Evolutionary conservation across 2,888 invertebrate species (phyloP), one percentile per base, ranked within the genome.

Genomic region (Helobdella robusta): DNA sequence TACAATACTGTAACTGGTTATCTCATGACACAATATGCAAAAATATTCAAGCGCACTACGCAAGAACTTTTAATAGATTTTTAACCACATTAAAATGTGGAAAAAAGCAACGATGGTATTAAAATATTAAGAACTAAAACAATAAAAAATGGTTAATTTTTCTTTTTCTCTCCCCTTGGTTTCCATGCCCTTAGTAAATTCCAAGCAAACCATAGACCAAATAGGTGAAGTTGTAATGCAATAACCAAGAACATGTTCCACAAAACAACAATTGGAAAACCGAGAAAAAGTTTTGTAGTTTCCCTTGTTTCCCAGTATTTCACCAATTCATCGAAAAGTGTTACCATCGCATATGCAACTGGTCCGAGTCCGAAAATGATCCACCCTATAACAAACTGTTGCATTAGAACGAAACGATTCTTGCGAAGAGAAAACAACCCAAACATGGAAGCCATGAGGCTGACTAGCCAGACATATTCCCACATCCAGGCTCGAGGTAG

Each of bases 401-500:
- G 74, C 59, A 79, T 70, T 6, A 79, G 68, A 23, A 75, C 71
- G 15, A 87, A 84, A 75, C 87, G 86, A 81, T 94, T 95, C 72
- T 86, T 86, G 73, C 89, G 87, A 71, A 90, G 85, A 46, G 94
- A 89, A 36, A 89, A 86, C 63, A 93, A 82, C 4, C 89, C 93
- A 66, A 92, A 82, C 79, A 92, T 87, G 18, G 90, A 89, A 46
- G 89, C 84, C 36, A 90, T 79, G 66, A 92, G 82, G 73, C 92
- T 91, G 28, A 86, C 80, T 72, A 89, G 86, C 93, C 94, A 95
- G 73, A 89, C 84, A 79, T 91, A 94, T 80, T 95, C 94, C 94
- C 94, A 95, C 81, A 86, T 85, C 58, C 89, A 81, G 1, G 91
- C 89, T 86, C 87, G 86, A 72, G 95, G 94, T 80, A 95, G 86